phyloP scores from a whole-genome alignment of 2,113 vertebrate genomes.

The Colius striatus region DNA sequence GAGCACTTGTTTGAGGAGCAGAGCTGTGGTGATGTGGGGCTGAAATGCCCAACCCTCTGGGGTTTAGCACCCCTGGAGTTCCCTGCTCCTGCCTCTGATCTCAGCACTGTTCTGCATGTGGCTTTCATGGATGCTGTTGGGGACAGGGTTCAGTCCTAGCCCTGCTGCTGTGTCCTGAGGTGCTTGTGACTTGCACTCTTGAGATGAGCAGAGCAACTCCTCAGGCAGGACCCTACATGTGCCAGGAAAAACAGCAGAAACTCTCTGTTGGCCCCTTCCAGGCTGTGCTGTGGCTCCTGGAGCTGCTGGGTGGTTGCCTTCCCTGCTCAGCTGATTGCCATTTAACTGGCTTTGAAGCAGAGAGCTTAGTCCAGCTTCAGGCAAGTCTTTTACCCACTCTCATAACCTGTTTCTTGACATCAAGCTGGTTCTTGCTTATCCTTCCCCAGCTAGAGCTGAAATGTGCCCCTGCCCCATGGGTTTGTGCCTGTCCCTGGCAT shows the following conservation, averaged over 20 bases:
- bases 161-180: neutral
- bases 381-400: neutral
- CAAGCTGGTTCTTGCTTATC: neutral
- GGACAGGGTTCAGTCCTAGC: neutral
- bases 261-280: neutral
- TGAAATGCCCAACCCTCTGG: neutral
- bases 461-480: neutral
- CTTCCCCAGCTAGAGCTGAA: neutral
- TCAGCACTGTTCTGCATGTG: neutral
- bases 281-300: neutral
- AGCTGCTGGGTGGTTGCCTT: neutral
- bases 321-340: neutral
- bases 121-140: neutral
- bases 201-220: neutral
- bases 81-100: neutral
- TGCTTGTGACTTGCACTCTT: neutral
- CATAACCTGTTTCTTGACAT: too few relatives aligned
- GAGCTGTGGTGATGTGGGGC: accelerated
- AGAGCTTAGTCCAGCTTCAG: neutral
- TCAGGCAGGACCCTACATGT: neutral
- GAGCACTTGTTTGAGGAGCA: too few relatives aligned
- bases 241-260: neutral
- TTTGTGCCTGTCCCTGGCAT: neutral
- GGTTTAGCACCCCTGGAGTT: neutral
- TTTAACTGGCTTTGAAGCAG: neutral